Conservation (phyloP, 1,140 invertebrate genomes). For the Micrasema minimum region DNA sequence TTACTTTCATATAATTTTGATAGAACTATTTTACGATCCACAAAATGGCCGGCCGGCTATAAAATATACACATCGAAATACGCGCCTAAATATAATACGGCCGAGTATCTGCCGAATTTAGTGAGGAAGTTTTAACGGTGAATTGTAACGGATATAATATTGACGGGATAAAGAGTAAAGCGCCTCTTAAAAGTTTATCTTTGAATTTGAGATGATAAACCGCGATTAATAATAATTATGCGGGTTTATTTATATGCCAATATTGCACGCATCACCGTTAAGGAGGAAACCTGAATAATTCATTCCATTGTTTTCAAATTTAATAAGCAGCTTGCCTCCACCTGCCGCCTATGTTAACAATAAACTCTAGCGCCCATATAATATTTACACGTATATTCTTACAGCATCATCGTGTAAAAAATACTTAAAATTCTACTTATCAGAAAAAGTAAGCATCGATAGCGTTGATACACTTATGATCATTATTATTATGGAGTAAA, state of each 20-base stretch:
- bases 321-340: too few species aligned
- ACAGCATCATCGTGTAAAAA: too few species aligned
- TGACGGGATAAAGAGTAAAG: conserved; percentile 10
- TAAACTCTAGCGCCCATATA: too few species aligned
- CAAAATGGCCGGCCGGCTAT: conserved; percentile 8
- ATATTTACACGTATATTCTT: too few species aligned
- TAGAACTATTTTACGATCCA: conserved; percentile 26
- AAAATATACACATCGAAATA: conserved; percentile 10
- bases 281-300: not conserved
- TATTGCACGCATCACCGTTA: not conserved
- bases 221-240: not conserved
- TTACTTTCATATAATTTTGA: conserved; percentile 17
- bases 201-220: conserved; percentile 1
- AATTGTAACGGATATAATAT: not conserved
- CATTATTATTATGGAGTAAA: too few species aligned
- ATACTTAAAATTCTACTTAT: too few species aligned
- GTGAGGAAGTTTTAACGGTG: not conserved
- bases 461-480: too few species aligned
- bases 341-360: too few species aligned
- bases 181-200: conserved; percentile 12
- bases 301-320: too few species aligned
- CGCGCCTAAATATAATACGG: not conserved
- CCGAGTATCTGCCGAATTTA: not conserved
- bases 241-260: not conserved
- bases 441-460: too few species aligned